Percentiles rank a stretch among this genome's conserved stretches.
These are phyloP conservation scores for Sylvietta virens DNA, from an alignment of 2,113 vertebrate genomes.

Conservation along the genomic window DNA sequence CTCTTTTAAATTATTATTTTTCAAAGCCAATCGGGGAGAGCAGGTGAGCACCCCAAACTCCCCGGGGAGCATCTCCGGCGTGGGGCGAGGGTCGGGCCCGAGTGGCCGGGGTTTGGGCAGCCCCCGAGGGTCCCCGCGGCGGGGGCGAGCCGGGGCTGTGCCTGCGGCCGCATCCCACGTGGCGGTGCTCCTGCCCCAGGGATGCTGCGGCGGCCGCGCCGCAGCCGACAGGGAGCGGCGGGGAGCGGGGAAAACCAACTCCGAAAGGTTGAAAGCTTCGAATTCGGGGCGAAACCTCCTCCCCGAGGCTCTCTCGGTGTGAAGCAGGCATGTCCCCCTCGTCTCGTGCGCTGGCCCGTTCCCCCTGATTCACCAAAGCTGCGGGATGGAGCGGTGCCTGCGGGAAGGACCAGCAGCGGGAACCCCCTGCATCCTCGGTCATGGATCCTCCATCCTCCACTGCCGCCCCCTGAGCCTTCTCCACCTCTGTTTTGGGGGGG, in stretches of 20 bases:
- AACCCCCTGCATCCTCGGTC: accelerated
- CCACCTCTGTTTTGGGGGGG: neutral
- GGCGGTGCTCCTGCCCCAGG: slow-evolving; percentile 37
- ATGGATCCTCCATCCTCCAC: neutral
- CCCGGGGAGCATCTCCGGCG: accelerated
- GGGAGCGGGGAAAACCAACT: neutral
- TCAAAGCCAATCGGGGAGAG: neutral
- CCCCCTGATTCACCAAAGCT: accelerated
- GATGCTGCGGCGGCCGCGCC: neutral
- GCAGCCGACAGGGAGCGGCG: neutral
- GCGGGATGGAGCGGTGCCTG: neutral
- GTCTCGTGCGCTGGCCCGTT: accelerated
- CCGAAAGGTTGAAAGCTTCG: accelerated
- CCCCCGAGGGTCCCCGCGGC: neutral
- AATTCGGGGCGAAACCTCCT: accelerated
- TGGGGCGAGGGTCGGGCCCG: neutral
- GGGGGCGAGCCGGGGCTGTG: neutral
- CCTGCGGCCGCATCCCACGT: slow-evolving; percentile 22
- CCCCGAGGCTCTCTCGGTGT: neutral
- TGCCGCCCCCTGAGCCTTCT: neutral
- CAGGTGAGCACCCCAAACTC: neutral
- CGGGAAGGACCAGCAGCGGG: neutral
- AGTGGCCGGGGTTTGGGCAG: neutral
- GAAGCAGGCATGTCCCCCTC: accelerated
- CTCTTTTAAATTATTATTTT: accelerated